Base-by-base conservation (phyloP, 2,113 vertebrate genomes). In the Anarhynchus alexandrinus region DNA sequence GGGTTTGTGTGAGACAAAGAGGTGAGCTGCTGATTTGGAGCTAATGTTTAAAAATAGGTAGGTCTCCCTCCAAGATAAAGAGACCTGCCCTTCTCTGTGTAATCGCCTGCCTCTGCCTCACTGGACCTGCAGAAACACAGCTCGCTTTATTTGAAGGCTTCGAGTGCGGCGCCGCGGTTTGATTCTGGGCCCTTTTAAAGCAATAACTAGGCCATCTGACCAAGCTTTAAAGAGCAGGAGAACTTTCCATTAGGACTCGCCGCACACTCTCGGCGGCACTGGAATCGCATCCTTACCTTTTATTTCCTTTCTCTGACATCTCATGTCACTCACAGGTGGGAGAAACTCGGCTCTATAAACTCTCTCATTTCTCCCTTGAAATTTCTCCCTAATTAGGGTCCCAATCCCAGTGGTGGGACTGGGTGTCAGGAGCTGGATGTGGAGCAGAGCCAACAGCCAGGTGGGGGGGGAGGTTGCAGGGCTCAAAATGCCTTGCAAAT, bases 21-120 rank as follows among this genome's bases (percentile, higher is more conserved):
- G 94, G 90, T 92, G 96, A 95, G 77, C 90, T 70, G 88, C 93
- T 96, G 92, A 87, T 92, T 97, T 94, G 88, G 90, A 97, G 93
- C 97, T 94, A 93, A 96, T 95, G 93, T 97, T 97, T 95, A 95
- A 97, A 97, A 97, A 98, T 98, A 98, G 97, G 96, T 95, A 98
- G 97, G 96, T 98, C 97, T 98, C 98, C 97, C 97, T 97, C 96
- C 96, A 97, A 97, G 97, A 97, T 95, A 96, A 97, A 97, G 97
- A 96, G 93, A 93, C 86, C 91, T 97, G 96, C 94, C 96, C 97
- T 97, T 88, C 93, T 96, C 94, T 94, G 85, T 97, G 94, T 96
- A 94, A 96, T 96, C 96, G 55, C 93, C 93, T 86, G 80, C 89
- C 94, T 97, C 94, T 95, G 91, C 95, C 94, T 95, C 6, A 15